A percentile compares a stretch with the other conserved stretches of the same genome.
These are phyloP conservation scores for Julus scandinavius DNA, from an alignment of 2,888 invertebrate genomes.

Conservation along the genomic window DNA sequence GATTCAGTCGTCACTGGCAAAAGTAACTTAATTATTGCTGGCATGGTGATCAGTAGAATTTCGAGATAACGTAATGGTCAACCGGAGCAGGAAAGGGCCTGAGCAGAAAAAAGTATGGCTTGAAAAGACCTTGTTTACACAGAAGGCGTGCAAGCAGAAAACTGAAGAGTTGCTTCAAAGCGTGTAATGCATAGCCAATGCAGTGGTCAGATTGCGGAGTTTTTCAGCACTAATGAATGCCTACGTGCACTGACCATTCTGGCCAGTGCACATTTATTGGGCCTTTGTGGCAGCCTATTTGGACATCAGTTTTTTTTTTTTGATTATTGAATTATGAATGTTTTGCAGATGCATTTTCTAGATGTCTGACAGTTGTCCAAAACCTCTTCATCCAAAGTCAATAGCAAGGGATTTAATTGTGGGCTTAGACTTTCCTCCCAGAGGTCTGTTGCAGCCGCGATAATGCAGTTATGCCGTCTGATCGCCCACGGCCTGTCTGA, in stretches of 20 bases:
- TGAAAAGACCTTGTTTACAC: background rate
- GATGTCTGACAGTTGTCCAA: constrained; percentile 18
- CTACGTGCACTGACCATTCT: background rate
- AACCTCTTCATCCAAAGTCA: background rate
- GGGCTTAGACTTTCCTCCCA: background rate
- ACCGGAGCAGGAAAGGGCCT: background rate
- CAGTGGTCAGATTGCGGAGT: background rate
- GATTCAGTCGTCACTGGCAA: background rate
- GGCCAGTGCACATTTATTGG: background rate
- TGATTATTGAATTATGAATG: background rate
- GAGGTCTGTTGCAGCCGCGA: background rate
- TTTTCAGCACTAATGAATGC: background rate
- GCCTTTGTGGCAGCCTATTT: background rate
- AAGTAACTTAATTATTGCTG: constrained; percentile 11
- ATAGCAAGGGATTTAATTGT: background rate
- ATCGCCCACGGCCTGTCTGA: background rate
- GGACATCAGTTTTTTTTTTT: background rate
- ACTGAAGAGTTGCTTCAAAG: background rate
- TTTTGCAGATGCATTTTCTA: constrained; percentile 10
- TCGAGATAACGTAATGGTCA: background rate
- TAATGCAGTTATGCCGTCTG: background rate
- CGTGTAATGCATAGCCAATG: constrained; percentile 18
- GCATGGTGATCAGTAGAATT: constrained; percentile 10
- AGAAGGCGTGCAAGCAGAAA: background rate
- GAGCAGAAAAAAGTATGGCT: background rate